These are phyloP conservation scores for Aspidoscelis tigris DNA, from an alignment of 2,113 vertebrate genomes.

Conservation along the genomic window DNA sequence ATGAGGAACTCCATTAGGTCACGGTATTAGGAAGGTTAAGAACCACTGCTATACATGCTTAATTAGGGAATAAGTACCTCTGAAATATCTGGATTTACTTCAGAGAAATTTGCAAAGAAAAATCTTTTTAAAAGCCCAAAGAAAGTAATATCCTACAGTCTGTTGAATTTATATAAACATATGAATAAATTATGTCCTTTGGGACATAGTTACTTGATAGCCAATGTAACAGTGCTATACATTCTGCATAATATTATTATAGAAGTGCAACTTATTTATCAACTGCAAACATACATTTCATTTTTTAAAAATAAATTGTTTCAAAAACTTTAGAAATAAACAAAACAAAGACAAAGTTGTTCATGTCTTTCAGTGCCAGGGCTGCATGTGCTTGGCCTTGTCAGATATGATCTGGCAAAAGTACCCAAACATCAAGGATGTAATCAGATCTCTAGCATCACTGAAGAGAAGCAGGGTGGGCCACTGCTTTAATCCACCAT, in stretches of 20 bases:
- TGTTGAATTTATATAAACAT: neutral
- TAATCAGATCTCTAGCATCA: neutral
- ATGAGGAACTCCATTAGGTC: too few relatives aligned
- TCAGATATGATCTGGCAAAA: neutral
- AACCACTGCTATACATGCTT: neutral
- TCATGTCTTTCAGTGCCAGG: neutral
- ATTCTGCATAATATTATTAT: neutral
- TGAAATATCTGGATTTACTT: neutral
- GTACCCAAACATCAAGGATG: neutral
- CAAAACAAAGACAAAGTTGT: neutral
- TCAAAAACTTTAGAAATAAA: neutral
- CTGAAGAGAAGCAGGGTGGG: neutral
- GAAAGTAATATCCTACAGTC: neutral
- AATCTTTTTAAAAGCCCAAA: neutral
- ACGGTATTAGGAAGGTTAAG: too few relatives aligned
- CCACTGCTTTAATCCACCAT: constrained; percentile 10
- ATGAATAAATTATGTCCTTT: neutral
- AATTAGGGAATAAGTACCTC: neutral
- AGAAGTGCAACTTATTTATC: neutral
- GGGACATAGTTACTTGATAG: neutral
- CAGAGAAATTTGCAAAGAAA: neutral
- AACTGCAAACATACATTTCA: neutral
- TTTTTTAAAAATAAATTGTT: neutral
- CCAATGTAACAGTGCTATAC: neutral
- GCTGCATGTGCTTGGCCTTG: neutral